These are phyloP conservation scores for Conopomorpha cramerella DNA, from an alignment of 1,140 invertebrate genomes.

Conservation along the genomic window DNA sequence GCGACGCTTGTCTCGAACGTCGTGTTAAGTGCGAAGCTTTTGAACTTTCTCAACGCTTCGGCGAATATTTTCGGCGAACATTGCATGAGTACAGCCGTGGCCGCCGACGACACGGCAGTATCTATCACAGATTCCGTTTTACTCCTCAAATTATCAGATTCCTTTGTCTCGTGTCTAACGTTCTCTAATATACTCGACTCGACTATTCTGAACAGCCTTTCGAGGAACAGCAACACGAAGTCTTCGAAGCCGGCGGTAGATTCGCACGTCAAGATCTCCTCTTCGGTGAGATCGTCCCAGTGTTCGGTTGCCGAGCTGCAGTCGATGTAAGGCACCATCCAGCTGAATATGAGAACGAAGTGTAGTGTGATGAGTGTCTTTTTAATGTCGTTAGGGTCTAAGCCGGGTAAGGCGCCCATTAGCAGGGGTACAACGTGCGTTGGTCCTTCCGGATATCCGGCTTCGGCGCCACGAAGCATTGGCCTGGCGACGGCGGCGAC, in stretches of 20 bases:
- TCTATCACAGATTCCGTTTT: conserved; percentile 74
- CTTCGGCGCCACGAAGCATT: conserved; percentile 67
- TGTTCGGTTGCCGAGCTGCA: conserved; percentile 74
- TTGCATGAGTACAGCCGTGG: conserved; percentile 66
- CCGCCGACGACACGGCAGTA: conserved; percentile 69
- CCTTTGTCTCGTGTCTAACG: conserved; percentile 67
- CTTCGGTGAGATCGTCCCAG: conserved; percentile 73
- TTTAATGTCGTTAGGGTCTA: conserved; percentile 88
- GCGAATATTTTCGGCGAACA: conserved; percentile 62
- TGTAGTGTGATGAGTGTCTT: conserved; percentile 83
- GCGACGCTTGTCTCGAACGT: conserved; percentile 84
- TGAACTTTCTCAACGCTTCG: conserved; percentile 75
- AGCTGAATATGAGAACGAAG: conserved; percentile 77
- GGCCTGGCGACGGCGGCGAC: conserved; percentile 72
- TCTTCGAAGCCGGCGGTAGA: conserved; percentile 82
- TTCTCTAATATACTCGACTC: conserved; percentile 74
- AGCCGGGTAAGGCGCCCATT: conserved; percentile 79
- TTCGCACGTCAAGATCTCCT: conserved; percentile 76
- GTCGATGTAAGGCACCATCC: conserved; percentile 81
- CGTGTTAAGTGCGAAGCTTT: conserved; percentile 71
- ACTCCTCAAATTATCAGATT: conserved; percentile 64
- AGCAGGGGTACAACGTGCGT: conserved; percentile 82
- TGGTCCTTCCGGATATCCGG: conserved; percentile 75
- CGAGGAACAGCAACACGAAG: conserved; percentile 86
- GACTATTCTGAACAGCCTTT: conserved; percentile 74